Evolutionary conservation across 2,797 vertebrate species (phyloP), one percentile per base, ranked within the genome.

Genomic region (Anabas testudineus): DNA sequence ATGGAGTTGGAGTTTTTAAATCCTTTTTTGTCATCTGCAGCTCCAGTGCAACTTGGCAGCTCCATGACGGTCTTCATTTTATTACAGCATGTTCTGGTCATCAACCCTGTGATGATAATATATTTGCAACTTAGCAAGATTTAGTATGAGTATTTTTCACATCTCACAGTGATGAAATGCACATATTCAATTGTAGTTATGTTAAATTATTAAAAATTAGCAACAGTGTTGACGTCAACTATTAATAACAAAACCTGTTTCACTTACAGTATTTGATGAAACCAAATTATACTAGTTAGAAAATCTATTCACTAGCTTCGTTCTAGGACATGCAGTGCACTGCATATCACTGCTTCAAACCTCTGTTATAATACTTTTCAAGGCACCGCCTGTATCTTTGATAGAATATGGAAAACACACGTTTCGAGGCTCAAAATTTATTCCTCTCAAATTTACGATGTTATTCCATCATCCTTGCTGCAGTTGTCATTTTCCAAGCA

Each of bases 401-500:
- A 76, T 54, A 24, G 39, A 80, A 75, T 67, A 66, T 76, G 67
- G 60, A 79, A 84, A 89, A 79, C 46, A 73, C 63, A 71, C 69
- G 76, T 72, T 67, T 60, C 58, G 14, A 67, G 48, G 51, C 64
- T 66, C 32, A 5, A 75, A 79, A 83, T 90, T 46, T 84, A 80
- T 63, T 63, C 56, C 76, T 18, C 30, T 73, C 5, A 54, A 79
- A 82, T 88, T 78, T 84, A 81, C 24, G 56, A 81, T 62, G 59
- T 74, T 79, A 57, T 82, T 48, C 74, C 42, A 15, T 47, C 67
- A 10, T 67, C 76, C 73, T 85, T 15, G 63, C 74, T 82, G 73
- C 70, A 74, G 80, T 80, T 74, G 69, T 84, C 63, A 81, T 87
- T 86, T 83, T 80, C 70, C 37, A 59, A 34, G 46, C 53, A 74